Conservation (phyloP, 1,140 invertebrate genomes). For the Hyphantria cunea region DNA sequence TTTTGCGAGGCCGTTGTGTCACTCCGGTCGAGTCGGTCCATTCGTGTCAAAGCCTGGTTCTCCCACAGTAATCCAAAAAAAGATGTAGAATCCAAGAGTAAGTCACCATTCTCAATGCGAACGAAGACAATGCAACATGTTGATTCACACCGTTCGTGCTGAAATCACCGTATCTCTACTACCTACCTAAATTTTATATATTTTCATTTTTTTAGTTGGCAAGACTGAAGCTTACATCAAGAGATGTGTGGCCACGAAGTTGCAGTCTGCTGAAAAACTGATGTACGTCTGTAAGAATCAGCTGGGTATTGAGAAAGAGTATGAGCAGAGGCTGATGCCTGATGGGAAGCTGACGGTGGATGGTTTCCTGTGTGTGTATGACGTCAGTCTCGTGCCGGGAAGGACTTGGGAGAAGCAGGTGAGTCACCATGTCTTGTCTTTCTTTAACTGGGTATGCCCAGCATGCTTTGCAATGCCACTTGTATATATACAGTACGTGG, state of each 20-base stretch:
- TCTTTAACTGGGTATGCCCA: too few relatives aligned
- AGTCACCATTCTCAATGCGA: too few relatives aligned
- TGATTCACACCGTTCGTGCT: too few relatives aligned
- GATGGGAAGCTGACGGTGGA: slow-evolving; percentile 97
- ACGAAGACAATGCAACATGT: too few relatives aligned
- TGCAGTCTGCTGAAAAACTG: slow-evolving; percentile 97
- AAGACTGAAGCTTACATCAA: slow-evolving; percentile 98
- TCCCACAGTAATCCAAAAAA: too few relatives aligned
- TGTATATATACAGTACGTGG: too few relatives aligned
- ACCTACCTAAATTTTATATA: not conserved
- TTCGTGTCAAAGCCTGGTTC: too few relatives aligned
- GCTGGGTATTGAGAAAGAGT: slow-evolving; percentile 97
- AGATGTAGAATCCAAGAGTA: too few relatives aligned
- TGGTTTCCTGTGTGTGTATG: slow-evolving; percentile 97
- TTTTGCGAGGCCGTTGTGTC: too few relatives aligned
- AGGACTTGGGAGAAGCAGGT: slow-evolving; percentile 94
- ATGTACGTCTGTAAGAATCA: slow-evolving; percentile 99
- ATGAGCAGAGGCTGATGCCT: slow-evolving; percentile 95
- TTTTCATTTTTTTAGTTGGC: slow-evolving; percentile 84
- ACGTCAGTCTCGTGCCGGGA: slow-evolving; percentile 96
- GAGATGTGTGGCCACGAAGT: slow-evolving; percentile 94
- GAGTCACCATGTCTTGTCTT: slow-evolving; percentile 5
- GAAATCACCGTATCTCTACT: too few relatives aligned
- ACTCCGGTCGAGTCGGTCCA: too few relatives aligned
- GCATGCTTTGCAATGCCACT: too few relatives aligned